Evolutionary conservation across 1,140 invertebrate genomes (phyloP).

Genomic region (Caenorhabditis latens): DNA sequence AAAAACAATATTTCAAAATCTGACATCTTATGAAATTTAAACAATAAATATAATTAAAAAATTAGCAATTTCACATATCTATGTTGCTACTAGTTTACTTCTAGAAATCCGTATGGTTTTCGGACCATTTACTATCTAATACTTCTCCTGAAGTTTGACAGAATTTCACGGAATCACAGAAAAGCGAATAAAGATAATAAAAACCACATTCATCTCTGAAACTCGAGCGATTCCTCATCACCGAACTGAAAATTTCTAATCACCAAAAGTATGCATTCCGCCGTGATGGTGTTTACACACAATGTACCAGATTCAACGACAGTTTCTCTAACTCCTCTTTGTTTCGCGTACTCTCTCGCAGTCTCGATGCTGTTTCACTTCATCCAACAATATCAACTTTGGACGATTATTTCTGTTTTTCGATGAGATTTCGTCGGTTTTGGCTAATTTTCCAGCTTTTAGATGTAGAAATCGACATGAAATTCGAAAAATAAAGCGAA

Average conservation of each 20-base stretch:
- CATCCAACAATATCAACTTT: neutral
- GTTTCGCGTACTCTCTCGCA: neutral
- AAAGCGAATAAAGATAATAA: neutral
- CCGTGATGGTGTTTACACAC: constrained; percentile 6
- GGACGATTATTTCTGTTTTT: neutral
- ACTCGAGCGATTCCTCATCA: too few species aligned
- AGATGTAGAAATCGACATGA: neutral
- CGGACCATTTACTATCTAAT: too few species aligned
- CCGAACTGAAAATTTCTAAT: neutral
- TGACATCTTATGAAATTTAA: too few species aligned
- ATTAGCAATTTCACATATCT: too few species aligned
- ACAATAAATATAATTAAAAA: too few species aligned
- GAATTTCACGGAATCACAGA: neutral
- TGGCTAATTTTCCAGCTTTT: neutral
- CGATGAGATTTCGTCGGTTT: neutral
- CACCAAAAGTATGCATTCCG: neutral
- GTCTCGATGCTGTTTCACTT: too few species aligned
- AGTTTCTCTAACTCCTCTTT: neutral
- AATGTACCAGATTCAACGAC: neutral
- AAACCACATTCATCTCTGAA: too few species aligned
- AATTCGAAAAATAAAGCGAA: neutral
- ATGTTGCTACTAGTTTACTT: too few species aligned
- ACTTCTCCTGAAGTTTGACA: too few species aligned
- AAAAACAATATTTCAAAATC: too few species aligned
- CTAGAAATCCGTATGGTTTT: too few species aligned